Conservation (phyloP, 2,113 vertebrate genomes). For the Aphyosemion australe region DNA sequence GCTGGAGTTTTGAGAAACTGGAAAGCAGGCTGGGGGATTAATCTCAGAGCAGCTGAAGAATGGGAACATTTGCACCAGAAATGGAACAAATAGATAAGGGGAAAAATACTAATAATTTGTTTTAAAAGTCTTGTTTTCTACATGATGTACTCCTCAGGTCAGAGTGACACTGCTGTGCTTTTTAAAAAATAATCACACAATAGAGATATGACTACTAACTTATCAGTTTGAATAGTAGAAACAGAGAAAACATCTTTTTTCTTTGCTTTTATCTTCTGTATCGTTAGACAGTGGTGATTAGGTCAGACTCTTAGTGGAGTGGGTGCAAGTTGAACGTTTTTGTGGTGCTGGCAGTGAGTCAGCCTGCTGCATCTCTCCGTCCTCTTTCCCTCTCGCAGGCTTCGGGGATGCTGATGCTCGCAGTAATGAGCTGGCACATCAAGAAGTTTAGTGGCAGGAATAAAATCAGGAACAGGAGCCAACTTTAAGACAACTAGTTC, state of each 20-base stretch:
- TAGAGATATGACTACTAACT: background rate
- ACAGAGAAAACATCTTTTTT: background rate
- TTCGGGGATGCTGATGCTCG: conserved; percentile 28
- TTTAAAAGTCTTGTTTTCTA: too few relatives aligned
- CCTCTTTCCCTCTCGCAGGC: conserved; percentile 1
- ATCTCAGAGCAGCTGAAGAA: too few relatives aligned
- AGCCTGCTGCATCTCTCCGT: background rate
- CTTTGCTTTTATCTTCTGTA: background rate
- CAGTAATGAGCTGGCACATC: conserved; percentile 38
- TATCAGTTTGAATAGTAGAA: background rate
- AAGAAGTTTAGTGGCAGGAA: conserved; percentile 27
- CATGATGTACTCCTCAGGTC: too few relatives aligned
- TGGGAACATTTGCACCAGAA: too few relatives aligned
- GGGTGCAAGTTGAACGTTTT: conserved; percentile 10
- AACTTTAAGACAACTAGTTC: conserved; percentile 40
- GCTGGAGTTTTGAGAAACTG: too few relatives aligned
- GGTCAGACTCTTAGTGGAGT: conserved; percentile 6
- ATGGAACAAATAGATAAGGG: too few relatives aligned
- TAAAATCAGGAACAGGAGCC: conserved; percentile 13
- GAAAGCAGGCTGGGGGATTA: too few relatives aligned
- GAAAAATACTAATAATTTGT: too few relatives aligned
- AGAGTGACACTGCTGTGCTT: too few relatives aligned
- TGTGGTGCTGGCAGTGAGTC: conserved; percentile 24
- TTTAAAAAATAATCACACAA: too few relatives aligned
- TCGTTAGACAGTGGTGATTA: background rate